Evolutionary conservation across 2,888 invertebrate genomes (phyloP).

Genomic region (Idaea dimidiata): DNA sequence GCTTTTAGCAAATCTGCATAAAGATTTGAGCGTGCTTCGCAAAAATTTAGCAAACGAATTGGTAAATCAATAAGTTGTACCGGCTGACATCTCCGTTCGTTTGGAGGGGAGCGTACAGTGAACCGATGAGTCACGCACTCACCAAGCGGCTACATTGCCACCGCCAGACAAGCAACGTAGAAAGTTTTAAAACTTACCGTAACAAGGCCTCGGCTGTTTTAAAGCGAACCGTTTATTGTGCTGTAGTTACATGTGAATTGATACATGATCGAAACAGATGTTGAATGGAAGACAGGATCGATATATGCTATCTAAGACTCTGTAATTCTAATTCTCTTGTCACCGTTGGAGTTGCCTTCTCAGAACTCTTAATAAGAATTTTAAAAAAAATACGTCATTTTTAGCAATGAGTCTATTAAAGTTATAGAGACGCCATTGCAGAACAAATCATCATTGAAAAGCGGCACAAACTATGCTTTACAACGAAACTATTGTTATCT

Average conservation of each 20-base stretch:
- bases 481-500: no score
- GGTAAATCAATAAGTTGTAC: conserved; percentile 42
- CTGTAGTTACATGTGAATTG: not conserved
- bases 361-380: no score
- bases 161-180: conserved; percentile 53
- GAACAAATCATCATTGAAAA: no score
- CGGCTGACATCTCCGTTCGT: conserved; percentile 33
- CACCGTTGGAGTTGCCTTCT: no score
- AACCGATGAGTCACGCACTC: conserved; percentile 51
- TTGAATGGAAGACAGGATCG: not conserved
- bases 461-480: no score
- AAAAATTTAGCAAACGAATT: conserved; percentile 28
- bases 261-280: not conserved
- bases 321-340: no score
- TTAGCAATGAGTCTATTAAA: no score
- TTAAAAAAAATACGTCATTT: no score
- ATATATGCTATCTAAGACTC: not conserved
- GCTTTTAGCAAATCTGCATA: not conserved
- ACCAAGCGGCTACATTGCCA: conserved; percentile 37
- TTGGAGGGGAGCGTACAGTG: conserved; percentile 57
- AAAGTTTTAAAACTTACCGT: conserved; percentile 72
- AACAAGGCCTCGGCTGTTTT: conserved; percentile 45
- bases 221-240: not conserved
- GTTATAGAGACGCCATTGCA: no score
- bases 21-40: conserved; percentile 2